A percentile compares a stretch with the other conserved stretches of the same genome.
Conservation (phyloP, 2,888 invertebrate species). For the Sphecodes monilicornis region DNA sequence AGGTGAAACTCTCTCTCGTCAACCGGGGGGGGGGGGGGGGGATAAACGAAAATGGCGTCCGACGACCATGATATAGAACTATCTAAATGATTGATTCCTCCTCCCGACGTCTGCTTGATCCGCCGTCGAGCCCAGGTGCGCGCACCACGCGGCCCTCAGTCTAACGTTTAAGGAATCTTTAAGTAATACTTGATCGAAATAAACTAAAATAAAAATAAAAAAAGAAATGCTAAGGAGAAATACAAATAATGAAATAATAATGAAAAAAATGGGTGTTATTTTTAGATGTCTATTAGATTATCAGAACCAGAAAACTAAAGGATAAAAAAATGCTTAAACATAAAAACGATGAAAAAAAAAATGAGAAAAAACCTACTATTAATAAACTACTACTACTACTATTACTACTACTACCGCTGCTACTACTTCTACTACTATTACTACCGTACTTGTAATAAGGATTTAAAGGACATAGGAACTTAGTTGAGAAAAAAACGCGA, state of each 20-base stretch:
- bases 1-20: not conserved
- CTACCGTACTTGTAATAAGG: constrained; percentile 79
- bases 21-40: not conserved
- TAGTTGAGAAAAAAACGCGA: constrained; percentile 73
- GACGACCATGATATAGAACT: not conserved
- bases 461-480: constrained; percentile 83
- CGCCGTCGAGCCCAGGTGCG: constrained; percentile 45
- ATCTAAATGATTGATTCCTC: not conserved
- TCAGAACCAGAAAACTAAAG: constrained; percentile 84
- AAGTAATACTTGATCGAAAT: constrained; percentile 75
- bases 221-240: constrained; percentile 51
- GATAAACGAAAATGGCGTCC: constrained; percentile 14
- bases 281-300: constrained; percentile 85
- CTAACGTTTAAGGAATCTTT: constrained; percentile 77
- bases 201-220: constrained; percentile 68
- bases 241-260: constrained; percentile 81
- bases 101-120: not conserved
- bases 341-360: constrained; percentile 76
- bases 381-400: constrained; percentile 66
- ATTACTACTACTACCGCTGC: constrained; percentile 64
- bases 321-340: constrained; percentile 79
- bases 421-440: constrained; percentile 68
- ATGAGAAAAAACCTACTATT: constrained; percentile 72
- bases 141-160: constrained; percentile 71
- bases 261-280: constrained; percentile 83